These are phyloP conservation scores for Diploscapter pachys DNA, from an alignment of 1,140 invertebrate species.

Conservation along the genomic window DNA sequence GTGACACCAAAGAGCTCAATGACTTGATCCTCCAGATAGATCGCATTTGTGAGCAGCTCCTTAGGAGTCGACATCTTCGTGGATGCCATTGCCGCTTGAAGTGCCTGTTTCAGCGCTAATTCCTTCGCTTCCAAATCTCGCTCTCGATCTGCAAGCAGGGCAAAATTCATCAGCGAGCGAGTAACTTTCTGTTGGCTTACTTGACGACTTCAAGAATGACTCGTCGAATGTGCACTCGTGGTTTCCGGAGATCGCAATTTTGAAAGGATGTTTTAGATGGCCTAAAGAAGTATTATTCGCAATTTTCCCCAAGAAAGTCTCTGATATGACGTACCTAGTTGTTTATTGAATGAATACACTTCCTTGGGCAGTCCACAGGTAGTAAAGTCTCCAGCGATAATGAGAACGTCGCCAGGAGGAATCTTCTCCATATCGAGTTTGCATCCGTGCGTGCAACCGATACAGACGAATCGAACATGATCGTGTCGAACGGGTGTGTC, in stretches of 20 bases:
- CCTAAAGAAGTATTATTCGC: slow-evolving; percentile 60
- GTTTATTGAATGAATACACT: slow-evolving; percentile 74
- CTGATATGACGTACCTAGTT: slow-evolving; percentile 67
- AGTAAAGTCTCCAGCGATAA: slow-evolving; percentile 82
- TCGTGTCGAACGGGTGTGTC: slow-evolving; percentile 40
- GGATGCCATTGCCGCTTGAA: slow-evolving; percentile 34
- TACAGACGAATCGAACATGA: slow-evolving; percentile 71
- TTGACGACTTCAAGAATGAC: slow-evolving; percentile 37
- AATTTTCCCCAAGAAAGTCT: not conserved
- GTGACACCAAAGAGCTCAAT: slow-evolving; percentile 73
- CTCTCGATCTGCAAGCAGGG: not conserved
- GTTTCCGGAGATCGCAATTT: slow-evolving; percentile 81
- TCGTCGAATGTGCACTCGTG: slow-evolving; percentile 78
- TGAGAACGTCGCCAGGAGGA: slow-evolving; percentile 75
- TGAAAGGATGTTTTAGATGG: slow-evolving; percentile 73
- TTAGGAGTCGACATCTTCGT: slow-evolving; percentile 33
- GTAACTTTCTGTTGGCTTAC: slow-evolving; percentile 14
- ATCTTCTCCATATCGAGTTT: slow-evolving; percentile 69
- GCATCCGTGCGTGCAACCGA: slow-evolving; percentile 78
- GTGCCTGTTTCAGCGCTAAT: slow-evolving; percentile 41
- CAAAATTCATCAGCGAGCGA: too few relatives aligned
- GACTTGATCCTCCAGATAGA: slow-evolving; percentile 73
- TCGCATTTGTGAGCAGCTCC: slow-evolving; percentile 72
- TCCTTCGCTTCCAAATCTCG: slow-evolving; percentile 40
- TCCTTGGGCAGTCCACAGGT: slow-evolving; percentile 72